Evolutionary conservation across 2,113 vertebrate genomes (phyloP).

Genomic region (Ceyx melanurus): DNA sequence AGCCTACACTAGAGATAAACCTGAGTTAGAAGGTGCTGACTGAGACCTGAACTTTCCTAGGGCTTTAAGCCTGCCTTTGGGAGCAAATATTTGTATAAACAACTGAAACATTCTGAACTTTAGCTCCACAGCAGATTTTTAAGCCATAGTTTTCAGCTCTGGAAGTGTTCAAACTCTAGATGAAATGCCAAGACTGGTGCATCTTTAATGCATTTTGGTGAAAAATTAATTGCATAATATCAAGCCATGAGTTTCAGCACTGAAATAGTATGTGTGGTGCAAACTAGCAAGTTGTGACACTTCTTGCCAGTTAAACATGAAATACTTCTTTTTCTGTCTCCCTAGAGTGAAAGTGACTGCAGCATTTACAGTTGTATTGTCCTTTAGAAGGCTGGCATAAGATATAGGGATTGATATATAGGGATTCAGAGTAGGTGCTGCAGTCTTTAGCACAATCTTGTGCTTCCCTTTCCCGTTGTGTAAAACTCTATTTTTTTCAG

Average conservation of each 20-base stretch:
- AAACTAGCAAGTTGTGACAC: background rate
- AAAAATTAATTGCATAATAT: background rate
- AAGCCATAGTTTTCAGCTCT: background rate
- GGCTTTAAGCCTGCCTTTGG: background rate
- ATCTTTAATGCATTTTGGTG: background rate
- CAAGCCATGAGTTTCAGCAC: background rate
- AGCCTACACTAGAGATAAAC: background rate
- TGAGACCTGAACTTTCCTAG: background rate
- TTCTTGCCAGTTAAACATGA: background rate
- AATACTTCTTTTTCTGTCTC: background rate
- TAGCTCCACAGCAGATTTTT: background rate
- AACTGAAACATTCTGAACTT: background rate
- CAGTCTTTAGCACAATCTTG: background rate
- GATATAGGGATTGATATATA: background rate
- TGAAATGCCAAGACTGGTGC: background rate
- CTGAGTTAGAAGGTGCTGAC: background rate
- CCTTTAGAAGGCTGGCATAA: background rate
- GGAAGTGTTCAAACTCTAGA: background rate
- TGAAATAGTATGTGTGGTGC: accelerated
- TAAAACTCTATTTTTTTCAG: background rate
- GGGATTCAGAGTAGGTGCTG: background rate
- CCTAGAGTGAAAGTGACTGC: background rate
- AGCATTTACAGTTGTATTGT: background rate
- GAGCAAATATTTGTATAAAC: background rate
- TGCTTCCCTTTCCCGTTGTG: background rate